phyloP scores from a whole-genome alignment of 2,888 invertebrate species.

The Chrysolina oricalcia region DNA sequence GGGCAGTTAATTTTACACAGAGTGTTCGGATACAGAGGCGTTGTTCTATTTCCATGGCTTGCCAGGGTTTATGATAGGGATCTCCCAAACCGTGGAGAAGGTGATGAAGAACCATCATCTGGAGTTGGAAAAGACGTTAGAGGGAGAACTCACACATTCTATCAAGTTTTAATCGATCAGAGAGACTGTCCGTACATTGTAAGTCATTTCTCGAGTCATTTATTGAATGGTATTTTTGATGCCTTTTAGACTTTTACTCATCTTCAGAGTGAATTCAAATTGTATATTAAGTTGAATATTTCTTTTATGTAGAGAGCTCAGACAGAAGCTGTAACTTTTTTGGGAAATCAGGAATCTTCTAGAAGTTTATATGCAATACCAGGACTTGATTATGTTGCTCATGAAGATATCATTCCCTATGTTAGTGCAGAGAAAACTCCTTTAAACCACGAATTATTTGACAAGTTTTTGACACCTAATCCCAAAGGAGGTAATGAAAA shows the following conservation, averaged over 20 bases:
- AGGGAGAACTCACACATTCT: constrained; percentile 94
- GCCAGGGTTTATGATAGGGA: constrained; percentile 97
- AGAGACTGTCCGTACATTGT: constrained; percentile 97
- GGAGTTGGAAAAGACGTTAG: constrained; percentile 88
- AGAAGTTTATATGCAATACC: constrained; percentile 96
- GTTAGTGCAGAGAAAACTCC: constrained; percentile 90
- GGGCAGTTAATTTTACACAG: constrained; percentile 97
- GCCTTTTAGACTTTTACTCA: too few species aligned
- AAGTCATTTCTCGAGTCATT: constrained; percentile 71
- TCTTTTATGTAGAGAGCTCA: constrained; percentile 86
- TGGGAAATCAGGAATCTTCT: constrained; percentile 96
- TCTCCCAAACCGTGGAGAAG: constrained; percentile 74
- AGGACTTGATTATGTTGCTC: constrained; percentile 97
- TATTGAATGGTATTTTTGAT: too few species aligned
- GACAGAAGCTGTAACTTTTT: constrained; percentile 97
- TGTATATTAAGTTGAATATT: background rate
- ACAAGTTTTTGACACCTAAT: constrained; percentile 91
- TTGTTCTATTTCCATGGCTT: constrained; percentile 97
- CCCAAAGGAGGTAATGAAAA: constrained; percentile 79
- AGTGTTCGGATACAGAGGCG: constrained; percentile 97
- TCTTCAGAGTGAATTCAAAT: too few species aligned
- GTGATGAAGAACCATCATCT: constrained; percentile 65
- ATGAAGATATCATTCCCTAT: constrained; percentile 97
- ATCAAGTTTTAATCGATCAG: constrained; percentile 97
- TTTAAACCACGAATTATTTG: constrained; percentile 95